Conservation (phyloP, 1,140 invertebrate species). For the Bilobella aurantiaca region DNA sequence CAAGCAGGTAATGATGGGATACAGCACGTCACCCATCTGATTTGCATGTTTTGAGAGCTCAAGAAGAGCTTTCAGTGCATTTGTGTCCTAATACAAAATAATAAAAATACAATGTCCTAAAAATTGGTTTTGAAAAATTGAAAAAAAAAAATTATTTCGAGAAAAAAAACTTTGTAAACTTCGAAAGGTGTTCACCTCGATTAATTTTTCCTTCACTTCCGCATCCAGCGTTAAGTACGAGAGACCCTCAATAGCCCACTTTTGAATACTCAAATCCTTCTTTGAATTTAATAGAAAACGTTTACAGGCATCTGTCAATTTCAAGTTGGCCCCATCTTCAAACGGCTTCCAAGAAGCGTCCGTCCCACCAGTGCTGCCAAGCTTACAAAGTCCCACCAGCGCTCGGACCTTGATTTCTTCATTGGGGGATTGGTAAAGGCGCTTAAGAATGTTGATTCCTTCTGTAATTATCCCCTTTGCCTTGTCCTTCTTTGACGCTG, state of each 20-base stretch:
- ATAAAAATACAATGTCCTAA: no score
- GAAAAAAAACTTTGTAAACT: constrained; percentile 67
- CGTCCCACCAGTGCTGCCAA: constrained; percentile 89
- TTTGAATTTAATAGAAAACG: constrained; percentile 72
- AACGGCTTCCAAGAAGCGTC: constrained; percentile 89
- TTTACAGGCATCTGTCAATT: constrained; percentile 85
- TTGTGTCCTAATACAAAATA: no score
- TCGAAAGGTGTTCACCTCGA: no score
- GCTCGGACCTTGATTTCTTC: constrained; percentile 81
- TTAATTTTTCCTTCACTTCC: constrained; percentile 94
- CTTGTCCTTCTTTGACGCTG: constrained; percentile 95
- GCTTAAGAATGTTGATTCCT: constrained; percentile 88
- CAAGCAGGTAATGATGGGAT: constrained; percentile 86
- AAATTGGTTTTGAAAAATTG: constrained; percentile 12
- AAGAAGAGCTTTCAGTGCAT: constrained; percentile 24
- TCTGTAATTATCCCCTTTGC: constrained; percentile 79
- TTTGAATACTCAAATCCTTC: constrained; percentile 78
- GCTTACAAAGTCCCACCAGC: constrained; percentile 89
- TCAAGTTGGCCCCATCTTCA: constrained; percentile 81
- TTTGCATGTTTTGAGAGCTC: constrained; percentile 28
- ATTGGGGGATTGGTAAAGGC: constrained; percentile 81
- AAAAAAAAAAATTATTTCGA: constrained; percentile 62
- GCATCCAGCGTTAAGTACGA: constrained; percentile 96
- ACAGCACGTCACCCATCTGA: constrained; percentile 41
- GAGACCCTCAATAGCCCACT: constrained; percentile 94